Evolutionary conservation across 2,797 vertebrate species (phyloP).

Genomic region (Cottoperca gobio): DNA sequence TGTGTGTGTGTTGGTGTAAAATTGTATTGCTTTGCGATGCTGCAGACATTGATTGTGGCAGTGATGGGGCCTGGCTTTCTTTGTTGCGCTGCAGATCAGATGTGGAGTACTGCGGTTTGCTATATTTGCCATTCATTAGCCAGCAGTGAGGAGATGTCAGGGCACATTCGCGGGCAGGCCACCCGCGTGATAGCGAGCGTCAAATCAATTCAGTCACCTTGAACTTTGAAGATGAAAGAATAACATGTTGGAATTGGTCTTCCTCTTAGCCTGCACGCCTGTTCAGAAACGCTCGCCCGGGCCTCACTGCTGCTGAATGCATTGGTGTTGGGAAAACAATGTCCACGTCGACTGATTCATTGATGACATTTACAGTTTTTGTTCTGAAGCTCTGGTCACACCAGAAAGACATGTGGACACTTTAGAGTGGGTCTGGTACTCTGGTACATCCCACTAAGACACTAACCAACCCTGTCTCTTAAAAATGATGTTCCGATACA

Average conservation of each 20-base stretch:
- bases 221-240: constrained; percentile 78
- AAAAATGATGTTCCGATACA: too few relatives aligned
- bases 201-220: constrained; percentile 81
- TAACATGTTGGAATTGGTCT: constrained; percentile 61
- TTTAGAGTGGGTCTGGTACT: not conserved
- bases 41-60: constrained; percentile 65
- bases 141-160: constrained; percentile 58
- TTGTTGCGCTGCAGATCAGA: constrained; percentile 65
- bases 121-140: constrained; percentile 71
- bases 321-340: constrained; percentile 2
- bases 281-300: not conserved
- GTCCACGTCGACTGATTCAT: constrained; percentile 14
- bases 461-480: too few relatives aligned
- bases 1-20: constrained; percentile 39
- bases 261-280: constrained; percentile 25
- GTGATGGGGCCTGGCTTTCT: constrained; percentile 58
- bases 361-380: constrained; percentile 7
- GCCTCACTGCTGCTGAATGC: not conserved
- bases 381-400: not conserved
- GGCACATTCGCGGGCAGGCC: constrained; percentile 43
- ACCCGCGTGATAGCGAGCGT: constrained; percentile 50
- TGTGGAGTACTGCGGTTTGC: constrained; percentile 61
- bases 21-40: constrained; percentile 54
- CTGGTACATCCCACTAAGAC: too few relatives aligned
- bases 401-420: not conserved